phyloP scores from a whole-genome alignment of 2,888 invertebrate genomes.

The Anoplius nigerrimus region DNA sequence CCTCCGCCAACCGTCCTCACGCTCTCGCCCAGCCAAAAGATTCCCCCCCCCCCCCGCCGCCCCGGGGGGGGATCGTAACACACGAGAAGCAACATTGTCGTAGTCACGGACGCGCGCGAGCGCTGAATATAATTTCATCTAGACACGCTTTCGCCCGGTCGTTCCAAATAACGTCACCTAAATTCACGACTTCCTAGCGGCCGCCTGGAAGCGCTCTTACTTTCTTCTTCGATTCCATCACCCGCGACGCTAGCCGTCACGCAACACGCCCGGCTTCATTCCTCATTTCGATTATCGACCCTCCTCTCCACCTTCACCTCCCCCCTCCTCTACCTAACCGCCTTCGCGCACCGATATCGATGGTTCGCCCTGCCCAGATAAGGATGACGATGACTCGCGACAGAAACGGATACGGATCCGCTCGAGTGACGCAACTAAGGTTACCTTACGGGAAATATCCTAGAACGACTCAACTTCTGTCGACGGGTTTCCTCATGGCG shows the following conservation, averaged over 20 bases:
- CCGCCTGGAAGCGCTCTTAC: conserved; percentile 58
- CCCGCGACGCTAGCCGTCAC: conserved; percentile 31
- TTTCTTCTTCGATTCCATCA: conserved; percentile 50
- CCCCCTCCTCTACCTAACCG: not conserved
- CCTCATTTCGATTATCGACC: not conserved
- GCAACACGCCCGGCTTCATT: conserved; percentile 26
- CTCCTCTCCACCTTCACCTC: not conserved
- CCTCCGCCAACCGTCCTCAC: too few species aligned
- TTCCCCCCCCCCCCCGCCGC: too few species aligned
- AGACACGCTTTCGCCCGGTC: conserved; percentile 51
- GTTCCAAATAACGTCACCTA: conserved; percentile 45
- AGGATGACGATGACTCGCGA: too few species aligned
- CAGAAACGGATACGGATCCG: too few species aligned
- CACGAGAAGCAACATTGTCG: conserved; percentile 31
- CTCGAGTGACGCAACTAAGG: too few species aligned
- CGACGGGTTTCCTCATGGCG: too few species aligned
- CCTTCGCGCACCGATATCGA: too few species aligned
- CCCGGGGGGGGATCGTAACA: conserved; percentile 4
- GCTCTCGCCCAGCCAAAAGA: not conserved
- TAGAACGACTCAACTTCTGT: too few species aligned
- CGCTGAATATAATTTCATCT: conserved; percentile 28
- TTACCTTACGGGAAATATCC: too few species aligned
- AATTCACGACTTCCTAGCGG: conserved; percentile 47
- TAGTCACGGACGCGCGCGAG: conserved; percentile 15
- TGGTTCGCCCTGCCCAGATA: too few species aligned